Conservation (phyloP, 2,888 invertebrate genomes). For the Lottia gigantea region DNA sequence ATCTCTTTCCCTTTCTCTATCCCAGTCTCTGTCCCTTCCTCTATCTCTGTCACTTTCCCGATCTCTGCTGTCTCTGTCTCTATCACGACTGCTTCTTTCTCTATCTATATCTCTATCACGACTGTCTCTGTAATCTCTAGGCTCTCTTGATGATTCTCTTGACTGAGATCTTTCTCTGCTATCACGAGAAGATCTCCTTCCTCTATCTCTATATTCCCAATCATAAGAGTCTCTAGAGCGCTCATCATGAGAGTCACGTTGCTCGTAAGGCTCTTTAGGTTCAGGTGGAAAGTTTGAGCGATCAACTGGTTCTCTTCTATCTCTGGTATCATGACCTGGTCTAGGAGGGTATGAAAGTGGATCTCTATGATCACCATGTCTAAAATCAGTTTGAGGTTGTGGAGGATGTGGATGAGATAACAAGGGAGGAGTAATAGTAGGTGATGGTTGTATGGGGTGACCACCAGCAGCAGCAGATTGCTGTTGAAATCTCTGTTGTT, state of each 20-base stretch:
- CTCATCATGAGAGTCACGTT: slow-evolving; percentile 36
- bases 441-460: slow-evolving; percentile 21
- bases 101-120: slow-evolving; percentile 30
- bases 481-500: slow-evolving; percentile 30
- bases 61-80: slow-evolving; percentile 26
- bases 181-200: slow-evolving; percentile 35
- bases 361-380: not conserved
- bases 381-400: slow-evolving; percentile 13
- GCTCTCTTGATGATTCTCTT: slow-evolving; percentile 38
- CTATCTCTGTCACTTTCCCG: slow-evolving; percentile 22
- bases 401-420: slow-evolving; percentile 14
- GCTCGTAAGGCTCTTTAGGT: slow-evolving; percentile 38
- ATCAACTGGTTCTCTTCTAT: slow-evolving; percentile 26
- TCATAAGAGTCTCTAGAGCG: slow-evolving; percentile 42
- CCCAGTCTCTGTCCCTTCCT: not conserved
- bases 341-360: slow-evolving; percentile 3
- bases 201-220: slow-evolving; percentile 32
- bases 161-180: slow-evolving; percentile 34
- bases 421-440: slow-evolving; percentile 19
- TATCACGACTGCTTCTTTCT: slow-evolving; percentile 22
- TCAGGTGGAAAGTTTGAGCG: slow-evolving; percentile 35
- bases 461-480: slow-evolving; percentile 23
- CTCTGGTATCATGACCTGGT: slow-evolving; percentile 5
- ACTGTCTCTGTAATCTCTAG: slow-evolving; percentile 34
- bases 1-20: slow-evolving; percentile 10